Evolutionary conservation across 2,113 vertebrate species (phyloP), one percentile per base, ranked within the genome.

Genomic region (Saguinus imperator): DNA sequence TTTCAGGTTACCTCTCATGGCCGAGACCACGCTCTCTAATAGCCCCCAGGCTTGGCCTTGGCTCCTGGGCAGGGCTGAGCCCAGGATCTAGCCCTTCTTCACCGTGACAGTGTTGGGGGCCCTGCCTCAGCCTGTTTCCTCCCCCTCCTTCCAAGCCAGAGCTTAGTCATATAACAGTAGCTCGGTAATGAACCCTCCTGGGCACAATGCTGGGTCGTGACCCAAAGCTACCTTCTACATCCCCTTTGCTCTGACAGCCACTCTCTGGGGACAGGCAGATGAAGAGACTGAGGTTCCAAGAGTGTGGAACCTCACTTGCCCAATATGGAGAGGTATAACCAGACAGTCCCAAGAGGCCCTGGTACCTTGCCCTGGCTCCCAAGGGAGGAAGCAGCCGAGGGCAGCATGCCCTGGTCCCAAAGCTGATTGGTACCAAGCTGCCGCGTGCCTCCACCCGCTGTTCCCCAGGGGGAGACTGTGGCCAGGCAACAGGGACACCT

Each of bases 401-500:
- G 81, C 85, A 48, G n/a, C 87, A 40, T 52, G 91, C 61, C 32
- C 64, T n/a, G 50, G 23, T 37, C n/a, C 58, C 64, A n/a, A n/a
- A 90, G 52, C 45, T 10, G 50, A 72, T 72, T 25, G 20, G 70
- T 43, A 70, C 75, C 73, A 3, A 0, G 2, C 80, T 55, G 35
- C 43, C 35, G 57, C 73, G 3, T 6, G 4, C 72, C 35, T 77
- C 58, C 52, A 40, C 45, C n/a, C 48, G 4, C 94, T 37, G 76
- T 81, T 79, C 93, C 89, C 72, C 35, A 83, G 70, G 87, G 76
- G 82, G 72, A 91, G 64, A 35, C 79, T 27, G 79, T 75, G 55
- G 57, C 85, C 76, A 40, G 55, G 72, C 91, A 91, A 90, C 84
- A 94, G 91, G 91, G 82, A 87, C 61, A 94, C 80, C 82, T 94